Percentiles rank a stretch among this genome's conserved stretches.
Evolutionary conservation across 2,888 invertebrate genomes (phyloP).

Genomic region (Calephelis perditalis): DNA sequence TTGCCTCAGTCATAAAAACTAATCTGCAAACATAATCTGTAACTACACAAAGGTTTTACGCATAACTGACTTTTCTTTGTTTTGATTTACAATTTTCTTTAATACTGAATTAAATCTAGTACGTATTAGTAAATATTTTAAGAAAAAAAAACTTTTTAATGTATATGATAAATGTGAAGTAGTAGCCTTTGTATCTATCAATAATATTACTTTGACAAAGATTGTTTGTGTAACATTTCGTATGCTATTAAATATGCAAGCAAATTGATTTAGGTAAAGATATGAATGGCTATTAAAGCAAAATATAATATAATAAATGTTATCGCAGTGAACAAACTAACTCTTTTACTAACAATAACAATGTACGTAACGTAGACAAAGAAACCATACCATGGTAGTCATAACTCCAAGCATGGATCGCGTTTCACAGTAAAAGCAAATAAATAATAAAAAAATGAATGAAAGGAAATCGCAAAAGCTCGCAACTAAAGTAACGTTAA

Average conservation of each 20-base stretch:
- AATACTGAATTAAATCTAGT: too few species aligned
- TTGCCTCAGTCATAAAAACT: constrained; percentile 4
- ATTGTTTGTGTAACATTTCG: constrained; percentile 21
- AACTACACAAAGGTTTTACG: neutral
- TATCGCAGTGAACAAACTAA: constrained; percentile 45
- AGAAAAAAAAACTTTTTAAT: neutral
- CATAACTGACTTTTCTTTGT: constrained; percentile 1
- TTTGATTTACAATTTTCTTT: neutral
- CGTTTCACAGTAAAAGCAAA: constrained; percentile 66
- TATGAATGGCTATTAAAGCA: constrained; percentile 21
- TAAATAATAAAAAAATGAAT: constrained; percentile 48
- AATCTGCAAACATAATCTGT: constrained; percentile 3
- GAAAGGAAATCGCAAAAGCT: constrained; percentile 55
- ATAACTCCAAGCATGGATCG: constrained; percentile 78
- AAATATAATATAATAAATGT: constrained; percentile 31
- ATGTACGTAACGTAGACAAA: constrained; percentile 69
- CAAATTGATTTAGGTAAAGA: constrained; percentile 1
- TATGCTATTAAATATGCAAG: constrained; percentile 25
- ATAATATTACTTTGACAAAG: constrained; percentile 15
- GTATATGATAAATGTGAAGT: neutral
- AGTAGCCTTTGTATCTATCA: too few species aligned
- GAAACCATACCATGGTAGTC: constrained; percentile 79
- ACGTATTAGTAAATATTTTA: too few species aligned
- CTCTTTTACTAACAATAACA: constrained; percentile 55
- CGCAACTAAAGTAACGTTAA: constrained; percentile 60